A percentile compares a stretch with the other conserved stretches of the same genome.
Conservation (phyloP, 1,140 invertebrate genomes). For the Meloidogyne floridensis region DNA sequence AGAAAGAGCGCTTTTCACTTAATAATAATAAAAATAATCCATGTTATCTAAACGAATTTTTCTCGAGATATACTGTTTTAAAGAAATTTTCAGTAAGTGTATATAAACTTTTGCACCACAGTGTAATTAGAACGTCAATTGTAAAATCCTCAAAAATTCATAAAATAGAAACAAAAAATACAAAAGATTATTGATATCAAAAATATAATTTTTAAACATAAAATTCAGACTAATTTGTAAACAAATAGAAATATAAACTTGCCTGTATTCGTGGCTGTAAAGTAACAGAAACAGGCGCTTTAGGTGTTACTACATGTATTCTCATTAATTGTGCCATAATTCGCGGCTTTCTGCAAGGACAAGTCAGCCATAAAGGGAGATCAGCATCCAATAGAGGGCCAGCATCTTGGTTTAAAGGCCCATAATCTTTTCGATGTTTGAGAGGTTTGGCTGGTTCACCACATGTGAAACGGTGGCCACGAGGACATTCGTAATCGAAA, state of each 20-base stretch:
- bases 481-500: slow-evolving; percentile 91
- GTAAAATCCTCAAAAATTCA: no score
- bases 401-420: slow-evolving; percentile 73
- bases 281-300: slow-evolving; percentile 82
- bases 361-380: slow-evolving; percentile 66
- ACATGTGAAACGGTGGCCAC: slow-evolving; percentile 92
- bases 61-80: no score
- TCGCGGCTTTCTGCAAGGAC: slow-evolving; percentile 66
- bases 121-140: no score
- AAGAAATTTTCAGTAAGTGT: no score
- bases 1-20: no score
- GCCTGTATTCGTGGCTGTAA: slow-evolving; percentile 54
- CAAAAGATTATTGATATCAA: no score
- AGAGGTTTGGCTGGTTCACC: slow-evolving; percentile 83
- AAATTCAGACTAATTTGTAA: neutral
- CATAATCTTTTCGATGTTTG: slow-evolving; percentile 74
- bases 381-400: slow-evolving; percentile 40
- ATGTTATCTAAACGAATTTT: no score
- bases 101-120: no score
- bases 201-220: no score
- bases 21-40: no score
- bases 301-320: slow-evolving; percentile 86
- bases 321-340: slow-evolving; percentile 83
- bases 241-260: slow-evolving; percentile 1
- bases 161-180: no score